These are phyloP conservation scores for Sebastiscus albofasciatus DNA, from an alignment of 2,797 vertebrate genomes.

Conservation along the genomic window DNA sequence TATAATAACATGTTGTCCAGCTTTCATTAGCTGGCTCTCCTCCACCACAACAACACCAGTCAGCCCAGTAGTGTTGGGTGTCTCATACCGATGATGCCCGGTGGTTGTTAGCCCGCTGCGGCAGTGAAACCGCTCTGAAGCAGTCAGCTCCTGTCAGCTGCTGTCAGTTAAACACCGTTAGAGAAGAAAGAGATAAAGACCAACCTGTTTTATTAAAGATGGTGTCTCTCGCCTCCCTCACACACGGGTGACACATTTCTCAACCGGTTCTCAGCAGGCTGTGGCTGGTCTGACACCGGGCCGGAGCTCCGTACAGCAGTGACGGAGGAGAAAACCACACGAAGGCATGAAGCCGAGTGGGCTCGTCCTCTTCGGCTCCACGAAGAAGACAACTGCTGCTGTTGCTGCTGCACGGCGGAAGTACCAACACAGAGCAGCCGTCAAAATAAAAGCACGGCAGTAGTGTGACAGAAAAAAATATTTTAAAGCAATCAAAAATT, in stretches of 20 bases:
- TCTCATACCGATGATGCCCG: slow-evolving; percentile 28
- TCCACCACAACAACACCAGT: background rate
- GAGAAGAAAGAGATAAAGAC: background rate
- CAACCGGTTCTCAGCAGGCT: slow-evolving; percentile 17
- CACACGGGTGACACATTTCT: slow-evolving; percentile 78
- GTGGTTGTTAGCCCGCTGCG: slow-evolving; percentile 31
- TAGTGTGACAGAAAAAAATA: accelerated
- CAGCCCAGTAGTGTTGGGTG: slow-evolving; percentile 9
- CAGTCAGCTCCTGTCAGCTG: background rate
- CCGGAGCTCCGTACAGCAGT: slow-evolving; percentile 26
- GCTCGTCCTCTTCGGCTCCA: background rate
- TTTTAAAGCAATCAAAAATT: background rate
- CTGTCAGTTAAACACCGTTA: background rate
- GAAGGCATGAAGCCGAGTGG: background rate
- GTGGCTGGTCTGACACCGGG: slow-evolving; percentile 31
- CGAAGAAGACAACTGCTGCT: background rate
- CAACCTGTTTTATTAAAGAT: slow-evolving; percentile 66
- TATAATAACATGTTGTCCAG: background rate
- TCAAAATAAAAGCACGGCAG: slow-evolving; percentile 63
- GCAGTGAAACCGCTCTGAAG: slow-evolving; percentile 6
- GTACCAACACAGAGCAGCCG: accelerated
- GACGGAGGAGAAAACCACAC: background rate
- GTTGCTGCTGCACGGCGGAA: slow-evolving; percentile 19
- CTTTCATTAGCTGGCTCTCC: background rate
- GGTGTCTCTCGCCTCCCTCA: slow-evolving; percentile 63